Evolutionary conservation across 2,888 invertebrate genomes (phyloP), one percentile per base, ranked within the genome.

Genomic region (Neoascia interrupta): DNA sequence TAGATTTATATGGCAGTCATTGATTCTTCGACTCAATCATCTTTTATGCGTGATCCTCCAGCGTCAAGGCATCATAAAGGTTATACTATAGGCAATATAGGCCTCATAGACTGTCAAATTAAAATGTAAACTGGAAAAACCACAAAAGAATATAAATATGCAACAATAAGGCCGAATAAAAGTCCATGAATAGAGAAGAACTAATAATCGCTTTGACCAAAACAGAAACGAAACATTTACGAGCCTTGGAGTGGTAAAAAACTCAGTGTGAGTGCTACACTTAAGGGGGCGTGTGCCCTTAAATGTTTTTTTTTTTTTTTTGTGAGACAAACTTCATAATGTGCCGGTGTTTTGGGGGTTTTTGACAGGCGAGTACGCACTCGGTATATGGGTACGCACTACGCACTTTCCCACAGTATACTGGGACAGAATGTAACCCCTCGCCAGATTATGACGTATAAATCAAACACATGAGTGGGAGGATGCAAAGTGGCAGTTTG

Each of bases 1-100:
- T 49, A 51, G 61, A 79, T 79, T 79, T 73, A 79, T 79, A 66
- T 60, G 68, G 66, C 79, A 79, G 54, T 56, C 73, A 79, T 79
- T 73, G 66, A 61, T 66, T 58, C 66, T 36, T 43, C 54, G 73
- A 49, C 60, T 45, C 64, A 64, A 64, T 64, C 64, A 64, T 73
- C 49, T 73, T 73, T 64, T 58, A 61, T 43, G 51, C n/a, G 23
- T 58, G 21, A 16, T 45, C 63, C 56, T 41, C 28, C 47, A n/a
- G n/a, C 61, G 26, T 39, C 37, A n/a, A n/a, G n/a, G n/a, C n/a
- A n/a, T n/a, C n/a, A n/a, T n/a, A n/a, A n/a, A n/a, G n/a, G n/a
- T n/a, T n/a, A n/a, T n/a, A n/a, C n/a, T n/a, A n/a, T n/a, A n/a
- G n/a, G n/a, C n/a, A n/a, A n/a, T n/a, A n/a, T n/a, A n/a, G n/a